phyloP scores from a whole-genome alignment of 2,113 vertebrate species.

The Tragelaphus scriptus region DNA sequence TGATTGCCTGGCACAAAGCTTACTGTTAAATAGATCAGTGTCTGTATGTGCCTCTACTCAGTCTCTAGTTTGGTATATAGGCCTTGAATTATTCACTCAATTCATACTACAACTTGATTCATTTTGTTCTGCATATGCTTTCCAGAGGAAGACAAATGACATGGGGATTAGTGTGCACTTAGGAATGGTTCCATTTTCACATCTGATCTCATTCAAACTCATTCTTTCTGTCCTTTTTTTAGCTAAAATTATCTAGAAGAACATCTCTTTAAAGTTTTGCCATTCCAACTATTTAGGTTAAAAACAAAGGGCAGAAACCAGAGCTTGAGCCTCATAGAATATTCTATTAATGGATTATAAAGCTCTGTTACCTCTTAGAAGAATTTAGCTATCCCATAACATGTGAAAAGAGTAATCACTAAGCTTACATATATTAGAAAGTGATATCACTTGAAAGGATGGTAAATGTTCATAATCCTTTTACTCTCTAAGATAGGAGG shows the following conservation, averaged over 20 bases:
- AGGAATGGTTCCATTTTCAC: not conserved
- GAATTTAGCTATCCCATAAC: not conserved
- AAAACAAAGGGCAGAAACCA: not conserved
- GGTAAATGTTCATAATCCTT: not conserved
- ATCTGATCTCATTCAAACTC: not conserved
- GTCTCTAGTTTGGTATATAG: not conserved
- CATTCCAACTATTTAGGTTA: not conserved
- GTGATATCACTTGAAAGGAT: not conserved
- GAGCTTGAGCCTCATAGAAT: not conserved
- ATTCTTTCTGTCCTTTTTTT: constrained; percentile 11
- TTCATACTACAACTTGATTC: not conserved
- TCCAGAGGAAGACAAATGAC: not conserved
- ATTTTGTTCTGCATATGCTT: constrained; percentile 16
- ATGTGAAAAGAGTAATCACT: not conserved
- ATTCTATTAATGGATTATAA: not conserved
- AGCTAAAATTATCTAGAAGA: constrained; percentile 19
- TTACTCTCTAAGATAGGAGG: constrained; percentile 5
- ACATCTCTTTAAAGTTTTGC: not conserved
- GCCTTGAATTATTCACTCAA: constrained; percentile 9
- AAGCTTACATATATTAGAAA: not conserved
- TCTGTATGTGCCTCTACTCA: not conserved
- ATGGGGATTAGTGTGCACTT: not conserved
- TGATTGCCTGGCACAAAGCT: not conserved
- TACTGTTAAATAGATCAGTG: not conserved
- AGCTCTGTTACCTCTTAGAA: not conserved